Evolutionary conservation across 2,797 vertebrate species (phyloP).

Genomic region (Alfaro cultratus): DNA sequence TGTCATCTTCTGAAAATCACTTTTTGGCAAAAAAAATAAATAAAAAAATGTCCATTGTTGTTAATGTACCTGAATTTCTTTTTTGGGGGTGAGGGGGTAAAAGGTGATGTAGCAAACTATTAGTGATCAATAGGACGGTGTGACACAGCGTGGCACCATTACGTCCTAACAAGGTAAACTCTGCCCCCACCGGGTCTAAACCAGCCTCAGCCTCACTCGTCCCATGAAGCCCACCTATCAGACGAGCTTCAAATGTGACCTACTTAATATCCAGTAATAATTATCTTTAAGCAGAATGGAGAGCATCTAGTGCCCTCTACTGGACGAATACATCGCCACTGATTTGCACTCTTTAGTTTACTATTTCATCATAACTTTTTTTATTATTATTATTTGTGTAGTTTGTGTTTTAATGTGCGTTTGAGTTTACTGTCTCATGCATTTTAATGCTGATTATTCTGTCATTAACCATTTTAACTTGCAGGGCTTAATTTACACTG

Average conservation of each 20-base stretch:
- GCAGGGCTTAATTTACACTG: neutral
- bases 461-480: neutral
- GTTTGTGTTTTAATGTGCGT: neutral
- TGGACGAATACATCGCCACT: slow-evolving; percentile 33
- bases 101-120: neutral
- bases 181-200: neutral
- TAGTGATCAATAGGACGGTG: neutral
- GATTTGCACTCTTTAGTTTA: neutral
- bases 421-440: neutral
- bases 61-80: too few relatives aligned
- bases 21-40: too few relatives aligned
- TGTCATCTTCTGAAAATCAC: too few relatives aligned
- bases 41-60: too few relatives aligned
- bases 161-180: slow-evolving; percentile 21
- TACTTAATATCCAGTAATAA: neutral
- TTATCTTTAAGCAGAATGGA: neutral
- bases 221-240: slow-evolving; percentile 11
- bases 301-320: slow-evolving; percentile 44
- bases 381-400: too few relatives aligned
- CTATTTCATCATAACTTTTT: neutral
- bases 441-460: neutral
- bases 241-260: neutral
- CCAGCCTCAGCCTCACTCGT: neutral
- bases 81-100: too few relatives aligned
- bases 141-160: slow-evolving; percentile 28